phyloP scores from a whole-genome alignment of 2,113 vertebrate genomes.

The Coracopsis vasa region DNA sequence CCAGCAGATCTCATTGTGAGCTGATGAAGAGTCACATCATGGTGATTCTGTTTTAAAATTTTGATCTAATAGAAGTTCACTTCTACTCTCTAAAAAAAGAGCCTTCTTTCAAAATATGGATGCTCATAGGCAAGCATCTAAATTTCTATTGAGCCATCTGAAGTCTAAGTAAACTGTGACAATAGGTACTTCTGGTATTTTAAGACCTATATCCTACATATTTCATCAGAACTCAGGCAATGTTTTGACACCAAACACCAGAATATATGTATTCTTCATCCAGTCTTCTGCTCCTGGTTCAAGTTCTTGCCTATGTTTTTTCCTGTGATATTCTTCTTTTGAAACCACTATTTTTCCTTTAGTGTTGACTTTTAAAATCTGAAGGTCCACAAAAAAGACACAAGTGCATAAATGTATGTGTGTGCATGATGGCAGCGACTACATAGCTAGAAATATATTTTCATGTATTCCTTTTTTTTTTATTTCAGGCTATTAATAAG shows the following conservation, averaged over 20 bases:
- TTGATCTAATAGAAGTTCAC: background rate
- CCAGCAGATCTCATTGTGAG: background rate
- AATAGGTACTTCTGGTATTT: background rate
- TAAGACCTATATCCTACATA: background rate
- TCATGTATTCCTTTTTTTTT: background rate
- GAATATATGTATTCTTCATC: background rate
- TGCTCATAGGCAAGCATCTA: background rate
- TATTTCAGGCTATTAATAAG: background rate
- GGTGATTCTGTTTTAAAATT: background rate
- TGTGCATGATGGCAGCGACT: background rate
- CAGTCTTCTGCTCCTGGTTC: background rate
- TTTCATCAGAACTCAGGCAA: background rate
- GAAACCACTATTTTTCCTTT: background rate
- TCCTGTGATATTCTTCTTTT: background rate
- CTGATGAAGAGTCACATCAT: background rate
- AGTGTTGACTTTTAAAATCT: background rate
- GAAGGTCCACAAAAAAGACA: background rate
- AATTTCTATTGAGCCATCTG: background rate
- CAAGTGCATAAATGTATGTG: background rate
- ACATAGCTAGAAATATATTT: background rate
- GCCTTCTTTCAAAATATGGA: background rate
- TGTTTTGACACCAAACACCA: background rate
- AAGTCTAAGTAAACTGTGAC: background rate
- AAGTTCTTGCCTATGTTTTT: background rate
- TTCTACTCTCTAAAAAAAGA: background rate